Percentiles rank a stretch among this genome's conserved stretches.
phyloP scores from a whole-genome alignment of 2,888 invertebrate genomes.

The Mantis religiosa region DNA sequence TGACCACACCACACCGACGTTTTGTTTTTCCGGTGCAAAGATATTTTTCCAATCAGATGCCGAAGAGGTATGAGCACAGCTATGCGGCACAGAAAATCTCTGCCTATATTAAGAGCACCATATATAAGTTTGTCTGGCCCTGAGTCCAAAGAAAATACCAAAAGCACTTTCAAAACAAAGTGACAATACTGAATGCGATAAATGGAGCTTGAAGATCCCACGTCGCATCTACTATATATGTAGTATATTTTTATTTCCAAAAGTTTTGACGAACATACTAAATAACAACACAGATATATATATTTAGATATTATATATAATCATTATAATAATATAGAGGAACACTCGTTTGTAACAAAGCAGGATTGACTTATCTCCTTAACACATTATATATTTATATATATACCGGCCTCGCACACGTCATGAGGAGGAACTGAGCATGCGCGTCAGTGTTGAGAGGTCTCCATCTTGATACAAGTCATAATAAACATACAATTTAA shows the following conservation, averaged over 20 bases:
- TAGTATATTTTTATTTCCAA: background rate
- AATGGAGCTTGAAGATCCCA: background rate
- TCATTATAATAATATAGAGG: conserved; percentile 18
- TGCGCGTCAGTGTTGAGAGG: conserved; percentile 5
- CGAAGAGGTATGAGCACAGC: background rate
- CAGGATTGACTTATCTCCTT: background rate
- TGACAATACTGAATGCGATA: background rate
- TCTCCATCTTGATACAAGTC: conserved; percentile 4
- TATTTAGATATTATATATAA: conserved; percentile 16
- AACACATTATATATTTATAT: background rate
- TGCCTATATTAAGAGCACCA: background rate
- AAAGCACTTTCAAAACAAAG: background rate
- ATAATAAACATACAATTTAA: conserved; percentile 12
- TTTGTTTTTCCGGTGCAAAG: background rate
- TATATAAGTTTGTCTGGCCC: background rate
- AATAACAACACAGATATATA: conserved; percentile 23
- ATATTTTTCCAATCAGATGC: background rate
- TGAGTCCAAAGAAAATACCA: background rate
- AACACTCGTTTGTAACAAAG: conserved; percentile 24
- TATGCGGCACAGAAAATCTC: background rate
- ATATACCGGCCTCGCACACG: background rate
- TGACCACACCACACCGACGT: background rate
- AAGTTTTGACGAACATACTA: conserved; percentile 15
- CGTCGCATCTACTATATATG: background rate
- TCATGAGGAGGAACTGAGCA: background rate